These are phyloP conservation scores for Ascaphus truei DNA, from an alignment of 2,113 vertebrate genomes.

Conservation along the genomic window DNA sequence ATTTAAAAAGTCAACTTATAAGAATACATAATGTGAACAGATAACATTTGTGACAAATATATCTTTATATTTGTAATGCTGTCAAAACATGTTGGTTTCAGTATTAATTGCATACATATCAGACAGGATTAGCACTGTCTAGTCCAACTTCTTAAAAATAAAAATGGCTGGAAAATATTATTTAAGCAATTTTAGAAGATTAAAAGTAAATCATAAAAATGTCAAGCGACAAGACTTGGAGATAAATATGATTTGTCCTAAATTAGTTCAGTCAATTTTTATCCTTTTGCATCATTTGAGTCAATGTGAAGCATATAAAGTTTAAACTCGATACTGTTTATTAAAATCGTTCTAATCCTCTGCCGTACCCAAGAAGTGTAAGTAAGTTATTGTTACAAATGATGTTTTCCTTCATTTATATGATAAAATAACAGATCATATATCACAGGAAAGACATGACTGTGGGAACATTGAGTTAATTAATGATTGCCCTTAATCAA, in stretches of 20 bases:
- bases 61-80: neutral
- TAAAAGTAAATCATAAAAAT: slow-evolving; percentile 66
- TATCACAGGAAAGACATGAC: too few relatives aligned
- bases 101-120: slow-evolving; percentile 56
- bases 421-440: too few relatives aligned
- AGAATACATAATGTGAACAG: neutral
- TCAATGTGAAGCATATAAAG: too few relatives aligned
- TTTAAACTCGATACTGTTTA: too few relatives aligned
- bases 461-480: too few relatives aligned
- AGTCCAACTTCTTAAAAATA: slow-evolving; percentile 34
- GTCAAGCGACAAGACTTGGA: slow-evolving; percentile 63
- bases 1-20: neutral
- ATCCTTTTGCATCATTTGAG: slow-evolving; percentile 53
- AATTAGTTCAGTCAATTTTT: slow-evolving; percentile 64
- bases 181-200: slow-evolving; percentile 66
- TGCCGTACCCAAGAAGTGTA: too few relatives aligned
- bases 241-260: slow-evolving; percentile 59
- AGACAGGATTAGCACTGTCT: slow-evolving; percentile 52
- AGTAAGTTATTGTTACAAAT: too few relatives aligned
- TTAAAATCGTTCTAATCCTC: too few relatives aligned
- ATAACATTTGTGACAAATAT: neutral
- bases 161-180: slow-evolving; percentile 52
- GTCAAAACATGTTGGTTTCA: slow-evolving; percentile 34
- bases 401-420: too few relatives aligned
- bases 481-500: too few relatives aligned